Evolutionary conservation across 2,113 vertebrate species (phyloP).

Genomic region (Otocyon megalotis): DNA sequence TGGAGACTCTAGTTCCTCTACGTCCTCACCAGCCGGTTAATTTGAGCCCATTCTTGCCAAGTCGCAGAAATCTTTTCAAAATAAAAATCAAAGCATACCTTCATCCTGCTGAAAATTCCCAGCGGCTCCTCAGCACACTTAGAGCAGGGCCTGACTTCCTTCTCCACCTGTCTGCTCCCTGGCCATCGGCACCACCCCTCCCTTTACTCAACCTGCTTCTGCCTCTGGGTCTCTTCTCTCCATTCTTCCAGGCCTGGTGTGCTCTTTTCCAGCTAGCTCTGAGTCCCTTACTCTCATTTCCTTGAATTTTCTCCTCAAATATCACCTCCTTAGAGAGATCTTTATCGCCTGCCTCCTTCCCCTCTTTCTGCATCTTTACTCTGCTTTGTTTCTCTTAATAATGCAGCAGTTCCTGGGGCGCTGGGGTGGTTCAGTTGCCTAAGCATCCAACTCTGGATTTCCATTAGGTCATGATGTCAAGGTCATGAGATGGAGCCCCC

Average conservation of each 20-base stretch:
- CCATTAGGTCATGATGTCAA: neutral
- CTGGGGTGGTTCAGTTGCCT: neutral
- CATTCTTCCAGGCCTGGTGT: neutral
- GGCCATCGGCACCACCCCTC: fast-evolving
- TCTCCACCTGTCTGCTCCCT: too few relatives aligned
- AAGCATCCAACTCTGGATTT: neutral
- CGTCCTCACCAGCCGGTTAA: neutral
- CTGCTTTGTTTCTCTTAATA: neutral
- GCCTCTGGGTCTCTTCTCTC: neutral
- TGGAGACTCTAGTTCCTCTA: neutral
- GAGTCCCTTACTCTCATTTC: neutral
- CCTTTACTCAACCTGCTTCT: neutral
- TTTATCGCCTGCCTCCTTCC: neutral
- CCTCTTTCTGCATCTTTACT: too few relatives aligned
- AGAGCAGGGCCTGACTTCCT: neutral
- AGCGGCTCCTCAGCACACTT: fast-evolving
- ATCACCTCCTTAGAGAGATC: neutral
- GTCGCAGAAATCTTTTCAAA: neutral
- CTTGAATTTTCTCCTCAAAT: neutral
- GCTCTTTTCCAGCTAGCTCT: neutral
- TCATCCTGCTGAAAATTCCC: neutral
- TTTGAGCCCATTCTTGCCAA: neutral
- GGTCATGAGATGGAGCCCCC: neutral
- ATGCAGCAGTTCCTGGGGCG: neutral
- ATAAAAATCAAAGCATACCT: neutral